Base-by-base conservation (phyloP, 2,888 invertebrate species). In the Heliconius erato region DNA sequence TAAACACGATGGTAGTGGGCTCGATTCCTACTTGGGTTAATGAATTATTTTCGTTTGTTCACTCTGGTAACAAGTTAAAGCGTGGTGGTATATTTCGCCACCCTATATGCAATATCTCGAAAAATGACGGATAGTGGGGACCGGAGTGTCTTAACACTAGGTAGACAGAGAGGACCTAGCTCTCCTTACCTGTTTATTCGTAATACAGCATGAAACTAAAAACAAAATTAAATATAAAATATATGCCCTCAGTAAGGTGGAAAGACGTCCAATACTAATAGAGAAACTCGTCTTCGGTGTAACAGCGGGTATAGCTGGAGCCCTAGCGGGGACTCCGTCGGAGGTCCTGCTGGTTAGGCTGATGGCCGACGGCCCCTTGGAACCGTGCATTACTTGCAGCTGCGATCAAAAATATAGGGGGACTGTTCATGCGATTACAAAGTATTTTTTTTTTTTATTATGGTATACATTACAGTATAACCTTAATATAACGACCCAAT, bases 321-420 rank as follows among this genome's bases (percentile, higher is more conserved):
- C 99, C 9, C 98, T 99, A 91, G 98, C 99, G 69, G 99, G 99
- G 68, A 99, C 98, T 28, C 99, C 99, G 0, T 98, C 99, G 0
- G 99, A 99, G 95, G 98, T 99, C 79, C 97, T 98, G 5, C 96
- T 99, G 19, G 98, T 99, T 80, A 96, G 99, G 86, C 99, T 99
- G 99, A 99, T 99, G 83, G 97, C 99, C 0, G 99, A 99, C 94
- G 99, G 99, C 23, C 97, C 88, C 19, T 65, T 83, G 32, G 85
- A 84, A n/a, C 88, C 88, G 7, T 89, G 87, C 80, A 65, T 82
- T 32, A 67, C 81, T 28, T 82, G 98, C 86, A 94, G 98, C 83
- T 98, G 99, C 19, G 95, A 98, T 87, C 96, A 99, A 86, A 98
- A 98, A 90, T 99, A 99, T 91, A 97, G 97, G 84, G 98, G 97